Evolutionary conservation across 2,113 vertebrate genomes (phyloP), one percentile per base, ranked within the genome.

Genomic region (Channa maculata): DNA sequence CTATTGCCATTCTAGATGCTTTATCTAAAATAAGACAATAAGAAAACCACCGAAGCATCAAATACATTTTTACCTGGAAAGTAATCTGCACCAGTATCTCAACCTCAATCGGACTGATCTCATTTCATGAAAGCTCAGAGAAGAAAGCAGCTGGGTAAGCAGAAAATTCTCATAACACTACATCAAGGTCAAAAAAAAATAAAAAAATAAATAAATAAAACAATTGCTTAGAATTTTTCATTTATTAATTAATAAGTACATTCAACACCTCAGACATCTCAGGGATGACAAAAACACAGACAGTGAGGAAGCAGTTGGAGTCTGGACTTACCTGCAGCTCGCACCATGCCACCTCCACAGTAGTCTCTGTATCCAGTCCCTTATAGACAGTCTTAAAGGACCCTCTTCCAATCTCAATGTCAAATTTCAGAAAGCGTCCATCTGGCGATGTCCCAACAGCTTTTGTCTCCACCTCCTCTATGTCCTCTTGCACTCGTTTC

Each of bases 301-400:
- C 1, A 8, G 5, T 38, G 3, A 11, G 60, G 44, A 24, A 66
- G 24, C 24, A 24, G 24, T 24, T 24, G 24, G 37, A 43, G 6
- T 39, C 8, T 38, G 4, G 13, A 38, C 89, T 93, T 95, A 99
- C 98, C 97, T 99, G 98, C 46, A 99, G 94, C 79, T 99, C 98
- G 59, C 98, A 99, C 98, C 98, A 99, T 9, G 98, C 98, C 8
- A 99, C 98, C 77, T 99, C 98, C 93, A 99, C 98, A 0, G 98
- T 99, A 5, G 98, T 99, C 79, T 99, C 98, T 0, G 97, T 99
- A 88, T 99, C 98, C 89, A 99, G 93, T 6, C 98, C 98, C 86
- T 98, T 99, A 91, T 99, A 99, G 15, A 99, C 98, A 0, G 98
- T 99, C 94, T 99, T 99, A 88, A 99, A 99, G 53, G 98, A 99